Percentiles rank a stretch among this genome's conserved stretches.
Conservation (phyloP, 1,140 invertebrate species). For the Heliconius nattereri region DNA sequence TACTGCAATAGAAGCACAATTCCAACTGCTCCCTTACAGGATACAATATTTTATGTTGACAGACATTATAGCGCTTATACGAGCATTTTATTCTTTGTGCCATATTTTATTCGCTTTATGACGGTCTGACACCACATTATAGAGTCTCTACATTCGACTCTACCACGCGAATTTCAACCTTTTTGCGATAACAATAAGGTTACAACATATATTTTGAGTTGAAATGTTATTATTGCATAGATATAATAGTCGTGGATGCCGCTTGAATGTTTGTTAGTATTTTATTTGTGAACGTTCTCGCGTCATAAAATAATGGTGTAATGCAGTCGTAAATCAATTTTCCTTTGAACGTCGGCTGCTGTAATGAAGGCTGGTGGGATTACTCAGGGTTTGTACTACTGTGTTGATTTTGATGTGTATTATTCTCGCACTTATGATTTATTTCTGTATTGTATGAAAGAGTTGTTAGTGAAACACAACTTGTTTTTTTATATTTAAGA, state of each 20-base stretch:
- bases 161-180: conserved; percentile 43
- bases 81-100: conserved; percentile 79
- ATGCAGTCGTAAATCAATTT: conserved; percentile 78
- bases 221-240: conserved; percentile 38
- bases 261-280: conserved; percentile 79
- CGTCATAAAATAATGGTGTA: conserved; percentile 79
- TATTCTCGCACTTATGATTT: conserved; percentile 42
- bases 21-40: conserved; percentile 71
- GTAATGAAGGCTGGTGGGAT: conserved; percentile 72
- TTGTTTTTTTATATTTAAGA: background rate
- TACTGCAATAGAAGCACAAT: conserved; percentile 72
- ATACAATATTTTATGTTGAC: conserved; percentile 81
- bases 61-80: conserved; percentile 78
- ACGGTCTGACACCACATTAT: conserved; percentile 58
- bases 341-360: conserved; percentile 72
- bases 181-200: conserved; percentile 34
- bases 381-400: conserved; percentile 56
- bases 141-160: conserved; percentile 22
- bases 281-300: conserved; percentile 78
- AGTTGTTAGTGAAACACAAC: conserved; percentile 29
- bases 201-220: conserved; percentile 8
- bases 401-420: conserved; percentile 36
- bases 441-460: conserved; percentile 28
- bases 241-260: conserved; percentile 78
- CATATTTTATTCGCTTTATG: conserved; percentile 81